Evolutionary conservation across 2,797 vertebrate genomes (phyloP).

Genomic region (Urosaurus nigricauda): DNA sequence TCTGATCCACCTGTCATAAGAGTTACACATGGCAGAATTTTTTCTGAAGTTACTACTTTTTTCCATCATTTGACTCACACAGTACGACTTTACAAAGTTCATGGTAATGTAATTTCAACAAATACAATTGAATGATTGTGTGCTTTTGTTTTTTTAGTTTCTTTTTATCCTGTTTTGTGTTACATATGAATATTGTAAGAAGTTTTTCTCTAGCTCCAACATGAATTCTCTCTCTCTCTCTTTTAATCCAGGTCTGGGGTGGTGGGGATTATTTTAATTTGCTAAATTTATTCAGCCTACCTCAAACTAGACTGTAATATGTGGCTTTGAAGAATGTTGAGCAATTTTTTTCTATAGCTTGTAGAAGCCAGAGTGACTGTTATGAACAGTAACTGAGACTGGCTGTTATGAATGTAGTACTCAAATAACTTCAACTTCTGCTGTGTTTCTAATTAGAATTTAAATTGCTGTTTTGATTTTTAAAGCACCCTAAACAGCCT

Average conservation of each 20-base stretch:
- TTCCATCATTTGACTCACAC: slow-evolving; percentile 87
- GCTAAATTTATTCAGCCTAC: not conserved
- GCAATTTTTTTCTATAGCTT: not conserved
- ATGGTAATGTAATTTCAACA: slow-evolving; percentile 81
- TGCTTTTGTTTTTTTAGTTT: not conserved
- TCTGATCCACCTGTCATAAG: slow-evolving; percentile 82
- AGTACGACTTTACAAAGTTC: slow-evolving; percentile 84
- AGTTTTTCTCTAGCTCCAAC: not conserved
- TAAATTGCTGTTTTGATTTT: not conserved
- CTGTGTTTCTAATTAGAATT: not conserved
- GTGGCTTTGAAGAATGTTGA: not conserved
- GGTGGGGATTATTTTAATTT: not conserved
- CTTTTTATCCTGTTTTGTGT: not conserved
- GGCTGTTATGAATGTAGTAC: too few relatives aligned
- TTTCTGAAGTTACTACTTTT: slow-evolving; percentile 89
- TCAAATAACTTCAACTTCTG: not conserved
- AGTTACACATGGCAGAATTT: slow-evolving; percentile 86
- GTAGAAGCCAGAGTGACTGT: not conserved
- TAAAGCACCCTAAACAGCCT: not conserved
- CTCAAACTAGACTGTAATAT: not conserved
- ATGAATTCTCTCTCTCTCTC: not conserved
- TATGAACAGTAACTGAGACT: too few relatives aligned
- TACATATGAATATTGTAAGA: not conserved
- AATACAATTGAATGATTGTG: not conserved
- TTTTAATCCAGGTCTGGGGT: not conserved